Conservation (phyloP, 2,888 invertebrate genomes). For the Protophormia terraenovae region DNA sequence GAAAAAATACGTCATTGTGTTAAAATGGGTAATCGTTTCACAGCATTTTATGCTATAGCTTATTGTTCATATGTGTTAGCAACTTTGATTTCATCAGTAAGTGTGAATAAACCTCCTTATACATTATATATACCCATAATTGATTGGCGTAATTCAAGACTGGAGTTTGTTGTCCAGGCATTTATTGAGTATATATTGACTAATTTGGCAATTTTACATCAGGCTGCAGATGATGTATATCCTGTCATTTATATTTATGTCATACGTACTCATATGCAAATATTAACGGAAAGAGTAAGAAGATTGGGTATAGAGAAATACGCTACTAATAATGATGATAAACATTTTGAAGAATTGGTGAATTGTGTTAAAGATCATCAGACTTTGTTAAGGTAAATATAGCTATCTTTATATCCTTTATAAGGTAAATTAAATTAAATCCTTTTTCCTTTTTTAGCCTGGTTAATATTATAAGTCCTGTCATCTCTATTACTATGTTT, state of each 20-base stretch:
- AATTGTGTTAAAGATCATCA: conserved; percentile 70
- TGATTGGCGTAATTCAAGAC: conserved; percentile 64
- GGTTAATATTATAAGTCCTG: too few relatives aligned
- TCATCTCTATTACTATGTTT: too few relatives aligned
- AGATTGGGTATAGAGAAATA: conserved; percentile 30
- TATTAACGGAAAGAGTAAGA: conserved; percentile 57
- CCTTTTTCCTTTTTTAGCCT: too few relatives aligned
- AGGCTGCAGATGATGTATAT: conserved; percentile 67
- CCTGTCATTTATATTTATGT: conserved; percentile 65
- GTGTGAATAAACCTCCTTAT: conserved; percentile 64
- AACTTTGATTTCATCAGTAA: conserved; percentile 47
- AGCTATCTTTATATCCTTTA: not conserved
- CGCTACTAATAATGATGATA: conserved; percentile 5
- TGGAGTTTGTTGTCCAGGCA: conserved; percentile 63
- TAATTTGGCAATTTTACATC: conserved; percentile 59
- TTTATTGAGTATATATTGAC: conserved; percentile 66
- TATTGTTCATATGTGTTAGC: conserved; percentile 58
- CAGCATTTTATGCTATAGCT: conserved; percentile 64
- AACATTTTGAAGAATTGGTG: conserved; percentile 65
- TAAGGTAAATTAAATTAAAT: too few relatives aligned
- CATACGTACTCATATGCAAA: conserved; percentile 61
- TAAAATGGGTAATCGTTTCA: conserved; percentile 66
- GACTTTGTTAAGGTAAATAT: conserved; percentile 65
- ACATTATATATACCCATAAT: conserved; percentile 59
- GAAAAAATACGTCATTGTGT: conserved; percentile 54